Percentiles rank a stretch among this genome's conserved stretches.
phyloP scores from a whole-genome alignment of 2,113 vertebrate genomes.

The Toxotes jaculatrix region DNA sequence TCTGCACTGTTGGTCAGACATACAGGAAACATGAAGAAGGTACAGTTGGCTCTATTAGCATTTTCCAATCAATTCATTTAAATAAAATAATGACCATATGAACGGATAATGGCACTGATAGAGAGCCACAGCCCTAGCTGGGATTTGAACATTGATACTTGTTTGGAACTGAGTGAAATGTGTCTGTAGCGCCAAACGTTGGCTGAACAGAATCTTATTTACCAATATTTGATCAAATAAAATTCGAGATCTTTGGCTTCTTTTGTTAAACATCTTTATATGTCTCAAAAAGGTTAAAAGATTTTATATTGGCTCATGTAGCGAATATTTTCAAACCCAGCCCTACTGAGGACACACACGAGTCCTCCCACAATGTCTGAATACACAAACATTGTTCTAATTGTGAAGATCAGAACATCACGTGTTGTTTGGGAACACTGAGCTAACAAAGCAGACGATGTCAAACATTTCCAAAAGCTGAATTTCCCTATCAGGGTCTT shows the following conservation, averaged over 20 bases:
- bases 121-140: background rate
- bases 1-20: no score
- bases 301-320: background rate
- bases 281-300: background rate
- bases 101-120: background rate
- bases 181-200: background rate
- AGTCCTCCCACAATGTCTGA: background rate
- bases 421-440: conserved; percentile 39
- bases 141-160: background rate
- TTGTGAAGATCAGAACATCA: conserved; percentile 30
- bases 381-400: conserved; percentile 2
- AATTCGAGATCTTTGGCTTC: background rate
- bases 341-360: background rate
- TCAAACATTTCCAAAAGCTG: conserved; percentile 28
- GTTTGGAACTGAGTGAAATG: no score
- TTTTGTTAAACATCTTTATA: background rate
- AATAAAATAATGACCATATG: no score
- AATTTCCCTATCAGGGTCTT: conserved; percentile 19
- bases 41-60: no score
- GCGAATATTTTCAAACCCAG: background rate
- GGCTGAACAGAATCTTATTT: background rate
- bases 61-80: no score
- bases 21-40: no score
- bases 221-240: background rate
- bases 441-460: conserved; percentile 49